phyloP scores from a whole-genome alignment of 2,797 vertebrate species.

The Ptychobarbus kaznakovi region DNA sequence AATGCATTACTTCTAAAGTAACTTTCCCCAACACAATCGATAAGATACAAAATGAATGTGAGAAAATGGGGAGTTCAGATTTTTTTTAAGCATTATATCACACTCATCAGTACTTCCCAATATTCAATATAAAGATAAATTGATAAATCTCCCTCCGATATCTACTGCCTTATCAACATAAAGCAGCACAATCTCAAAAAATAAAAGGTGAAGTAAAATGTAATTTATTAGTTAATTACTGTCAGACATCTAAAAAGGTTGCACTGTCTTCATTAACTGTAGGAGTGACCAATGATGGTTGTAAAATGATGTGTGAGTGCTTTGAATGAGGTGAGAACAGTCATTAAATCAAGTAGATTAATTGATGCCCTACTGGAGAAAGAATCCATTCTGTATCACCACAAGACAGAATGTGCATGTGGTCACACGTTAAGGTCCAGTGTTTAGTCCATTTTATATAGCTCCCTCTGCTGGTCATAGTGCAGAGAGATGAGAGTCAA shows the following conservation, averaged over 20 bases:
- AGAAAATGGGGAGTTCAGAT: accelerated
- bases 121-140: no score
- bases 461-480: slow-evolving; percentile 62
- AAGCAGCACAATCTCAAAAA: neutral
- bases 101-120: neutral
- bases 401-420: neutral
- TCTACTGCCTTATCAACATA: neutral
- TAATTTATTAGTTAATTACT: slow-evolving; percentile 15
- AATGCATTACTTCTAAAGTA: neutral
- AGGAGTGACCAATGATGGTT: slow-evolving; percentile 12
- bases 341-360: slow-evolving; percentile 32
- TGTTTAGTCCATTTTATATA: slow-evolving; percentile 45
- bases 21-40: neutral
- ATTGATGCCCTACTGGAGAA: slow-evolving; percentile 5
- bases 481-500: neutral
- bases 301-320: slow-evolving; percentile 2
- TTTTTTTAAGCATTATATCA: neutral
- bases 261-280: neutral
- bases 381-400: neutral
- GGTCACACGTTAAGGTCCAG: neutral
- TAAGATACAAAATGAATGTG: neutral
- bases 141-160: neutral
- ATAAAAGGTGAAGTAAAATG: neutral
- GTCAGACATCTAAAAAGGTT: slow-evolving; percentile 10
- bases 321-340: slow-evolving; percentile 23